phyloP scores from a whole-genome alignment of 1,140 invertebrate species.

The Pissodes strobi region DNA sequence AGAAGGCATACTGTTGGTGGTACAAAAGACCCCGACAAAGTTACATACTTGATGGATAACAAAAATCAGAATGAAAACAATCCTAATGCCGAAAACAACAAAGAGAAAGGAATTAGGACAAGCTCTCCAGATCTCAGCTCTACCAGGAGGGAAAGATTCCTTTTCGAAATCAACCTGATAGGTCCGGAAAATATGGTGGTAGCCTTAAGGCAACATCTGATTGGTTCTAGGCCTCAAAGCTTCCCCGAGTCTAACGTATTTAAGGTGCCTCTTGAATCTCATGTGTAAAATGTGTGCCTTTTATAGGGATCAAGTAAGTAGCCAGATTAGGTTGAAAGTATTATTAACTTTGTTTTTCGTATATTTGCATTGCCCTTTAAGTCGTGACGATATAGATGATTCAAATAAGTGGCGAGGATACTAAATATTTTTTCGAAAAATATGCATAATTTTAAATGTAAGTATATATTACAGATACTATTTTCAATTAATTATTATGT shows the following conservation, averaged over 20 bases:
- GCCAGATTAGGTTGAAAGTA: background rate
- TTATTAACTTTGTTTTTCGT: too few species aligned
- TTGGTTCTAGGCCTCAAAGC: conserved; percentile 61
- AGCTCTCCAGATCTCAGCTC: conserved; percentile 67
- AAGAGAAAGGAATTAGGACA: conserved; percentile 61
- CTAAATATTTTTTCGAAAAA: too few species aligned
- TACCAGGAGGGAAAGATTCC: conserved; percentile 56
- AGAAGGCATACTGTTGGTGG: conserved; percentile 90
- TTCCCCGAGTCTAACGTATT: conserved; percentile 62
- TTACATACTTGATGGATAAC: conserved; percentile 63
- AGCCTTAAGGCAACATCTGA: conserved; percentile 56
- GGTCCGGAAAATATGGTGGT: conserved; percentile 61
- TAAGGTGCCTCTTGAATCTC: conserved; percentile 64
- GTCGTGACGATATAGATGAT: too few species aligned
- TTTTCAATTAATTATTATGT: too few species aligned
- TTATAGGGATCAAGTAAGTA: background rate
- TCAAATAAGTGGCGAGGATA: too few species aligned
- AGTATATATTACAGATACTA: too few species aligned
- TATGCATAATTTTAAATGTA: too few species aligned
- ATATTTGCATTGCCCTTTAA: too few species aligned
- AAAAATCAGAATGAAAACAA: conserved; percentile 60
- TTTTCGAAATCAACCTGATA: conserved; percentile 62
- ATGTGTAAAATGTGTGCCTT: conserved; percentile 56
- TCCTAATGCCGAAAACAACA: conserved; percentile 57
- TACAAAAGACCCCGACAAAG: conserved; percentile 80